These are phyloP conservation scores for Ceratosolen solmsi DNA, from an alignment of 1,140 invertebrate species.

Conservation along the genomic window DNA sequence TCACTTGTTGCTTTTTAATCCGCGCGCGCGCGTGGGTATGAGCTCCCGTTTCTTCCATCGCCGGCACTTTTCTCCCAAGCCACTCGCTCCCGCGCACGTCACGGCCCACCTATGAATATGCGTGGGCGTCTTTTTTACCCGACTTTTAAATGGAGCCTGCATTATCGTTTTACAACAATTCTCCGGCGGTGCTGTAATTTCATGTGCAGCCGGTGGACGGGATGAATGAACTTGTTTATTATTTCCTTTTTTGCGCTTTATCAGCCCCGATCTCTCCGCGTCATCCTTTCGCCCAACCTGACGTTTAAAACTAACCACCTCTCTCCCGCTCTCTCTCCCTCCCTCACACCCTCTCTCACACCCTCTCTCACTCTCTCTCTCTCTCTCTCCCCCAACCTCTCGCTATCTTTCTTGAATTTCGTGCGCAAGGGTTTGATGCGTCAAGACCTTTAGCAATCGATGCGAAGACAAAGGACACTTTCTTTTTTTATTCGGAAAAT, in stretches of 20 bases:
- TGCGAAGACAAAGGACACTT: too few species aligned
- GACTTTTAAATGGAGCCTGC: slow-evolving; percentile 35
- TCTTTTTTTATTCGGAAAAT: too few species aligned
- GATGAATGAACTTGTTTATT: slow-evolving; percentile 39
- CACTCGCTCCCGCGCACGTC: background rate
- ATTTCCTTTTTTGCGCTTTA: background rate
- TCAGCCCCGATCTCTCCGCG: too few species aligned
- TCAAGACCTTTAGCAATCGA: too few species aligned
- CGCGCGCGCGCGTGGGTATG: slow-evolving; percentile 45
- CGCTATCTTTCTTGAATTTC: too few species aligned
- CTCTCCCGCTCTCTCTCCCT: background rate
- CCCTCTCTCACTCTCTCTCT: too few species aligned
- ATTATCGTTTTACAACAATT: slow-evolving; percentile 51
- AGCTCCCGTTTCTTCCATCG: background rate
- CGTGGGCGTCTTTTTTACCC: slow-evolving; percentile 5
- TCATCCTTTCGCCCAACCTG: too few species aligned
- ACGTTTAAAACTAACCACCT: background rate
- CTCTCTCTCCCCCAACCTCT: too few species aligned
- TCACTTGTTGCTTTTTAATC: slow-evolving; percentile 74
- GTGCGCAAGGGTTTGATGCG: too few species aligned
- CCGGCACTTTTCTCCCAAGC: slow-evolving; percentile 30
- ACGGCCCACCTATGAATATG: background rate
- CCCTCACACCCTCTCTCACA: too few species aligned
- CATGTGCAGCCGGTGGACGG: slow-evolving; percentile 34
- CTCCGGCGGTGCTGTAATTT: slow-evolving; percentile 49